Evolutionary conservation across 2,888 invertebrate genomes (phyloP).

Genomic region (Ormyrus labotus): DNA sequence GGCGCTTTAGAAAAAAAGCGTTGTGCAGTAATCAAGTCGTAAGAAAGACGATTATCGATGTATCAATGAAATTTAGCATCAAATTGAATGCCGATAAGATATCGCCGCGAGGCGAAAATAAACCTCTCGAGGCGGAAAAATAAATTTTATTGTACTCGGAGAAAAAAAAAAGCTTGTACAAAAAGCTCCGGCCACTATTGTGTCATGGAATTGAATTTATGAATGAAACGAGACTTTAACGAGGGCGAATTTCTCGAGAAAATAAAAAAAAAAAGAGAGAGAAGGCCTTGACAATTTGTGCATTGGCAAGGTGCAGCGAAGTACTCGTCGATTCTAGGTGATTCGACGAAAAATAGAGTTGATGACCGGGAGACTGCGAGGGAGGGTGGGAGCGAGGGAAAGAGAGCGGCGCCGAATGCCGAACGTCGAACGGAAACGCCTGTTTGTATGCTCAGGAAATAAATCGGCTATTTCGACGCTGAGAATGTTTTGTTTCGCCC

Average conservation of each 20-base stretch:
- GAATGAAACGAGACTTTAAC: too few relatives aligned
- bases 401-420: too few relatives aligned
- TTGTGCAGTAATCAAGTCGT: too few relatives aligned
- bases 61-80: conserved; percentile 3
- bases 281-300: too few relatives aligned
- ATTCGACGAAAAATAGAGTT: conserved; percentile 42
- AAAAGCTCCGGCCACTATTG: too few relatives aligned
- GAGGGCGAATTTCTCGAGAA: too few relatives aligned
- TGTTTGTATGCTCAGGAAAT: conserved; percentile 52
- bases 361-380: conserved; percentile 4
- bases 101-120: neutral
- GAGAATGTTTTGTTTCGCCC: conserved; percentile 40
- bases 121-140: neutral
- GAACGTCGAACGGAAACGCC: conserved; percentile 44
- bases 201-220: too few relatives aligned
- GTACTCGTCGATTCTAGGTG: neutral
- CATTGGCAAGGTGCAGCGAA: too few relatives aligned
- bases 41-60: conserved; percentile 13
- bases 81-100: neutral
- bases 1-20: too few relatives aligned
- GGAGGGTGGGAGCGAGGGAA: conserved; percentile 1
- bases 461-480: conserved; percentile 53
- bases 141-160: neutral
- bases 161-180: too few relatives aligned
- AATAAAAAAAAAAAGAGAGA: too few relatives aligned